Base-by-base conservation (phyloP, 2,888 invertebrate species). In the Lissonota sp. region DNA sequence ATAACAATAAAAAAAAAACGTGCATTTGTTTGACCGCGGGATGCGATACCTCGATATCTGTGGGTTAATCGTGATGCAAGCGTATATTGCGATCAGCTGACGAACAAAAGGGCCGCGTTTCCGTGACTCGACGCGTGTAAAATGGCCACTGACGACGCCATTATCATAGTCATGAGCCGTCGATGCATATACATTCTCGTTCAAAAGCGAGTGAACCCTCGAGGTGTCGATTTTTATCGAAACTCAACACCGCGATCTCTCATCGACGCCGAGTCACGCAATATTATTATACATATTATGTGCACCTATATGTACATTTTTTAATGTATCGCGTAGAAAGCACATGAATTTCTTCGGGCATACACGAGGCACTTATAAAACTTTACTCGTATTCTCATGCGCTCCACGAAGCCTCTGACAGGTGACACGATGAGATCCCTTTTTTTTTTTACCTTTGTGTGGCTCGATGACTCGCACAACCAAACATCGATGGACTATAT, bases 141-240 rank as follows among this genome's bases (percentile, higher is more conserved):
- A 26, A 26, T 26, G 26, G 26, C 26, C 26, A 3, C 26, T 26
- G 1, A 26, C 26, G 26, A 26, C 26, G 26, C 26, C 26, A 26
- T 26, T 26, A 26, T 26, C 26, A 26, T 26, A 26, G 26, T 26
- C 26, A n/a, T n/a, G n/a, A 26, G 26, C 26, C 26, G 26, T 26
- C 26, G 26, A 26, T 26, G 26, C 26, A 26, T 66, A 26, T 66
- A 62, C 46, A 60, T n/a, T 58, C 37, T 44, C 53, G 42, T 40
- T 57, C 44, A 26, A 40, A 12, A 57, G 57, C 12, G 16, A 57
- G 6, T 70, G 46, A 57, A 53, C 64, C 73, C 37, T 64, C 14
- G 71, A 70, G 60, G 39, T 53, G 71, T 80, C 86, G 87, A 88
- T 87, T 87, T 86, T 87, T 87, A 89, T 87, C 87, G 86, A 86